These are phyloP conservation scores for Silurus meridionalis DNA, from an alignment of 2,113 vertebrate genomes.

Conservation along the genomic window DNA sequence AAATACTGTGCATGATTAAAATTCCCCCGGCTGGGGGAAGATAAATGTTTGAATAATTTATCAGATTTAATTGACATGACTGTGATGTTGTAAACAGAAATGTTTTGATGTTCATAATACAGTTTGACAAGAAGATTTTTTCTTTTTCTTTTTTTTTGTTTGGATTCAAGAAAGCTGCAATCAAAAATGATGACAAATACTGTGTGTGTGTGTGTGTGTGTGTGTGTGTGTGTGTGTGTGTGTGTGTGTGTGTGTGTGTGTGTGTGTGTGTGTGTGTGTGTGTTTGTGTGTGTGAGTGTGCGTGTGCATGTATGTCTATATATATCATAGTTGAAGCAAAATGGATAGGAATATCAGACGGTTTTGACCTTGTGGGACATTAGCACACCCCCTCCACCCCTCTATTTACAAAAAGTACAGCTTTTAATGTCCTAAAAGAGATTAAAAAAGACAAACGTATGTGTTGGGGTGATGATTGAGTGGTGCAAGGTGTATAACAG, in stretches of 20 bases:
- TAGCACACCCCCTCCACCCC: neutral
- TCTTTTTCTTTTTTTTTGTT: conserved; percentile 69
- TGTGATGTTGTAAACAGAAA: conserved; percentile 86
- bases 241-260: neutral
- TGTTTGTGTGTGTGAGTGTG: neutral
- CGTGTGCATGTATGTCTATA: conserved; percentile 11
- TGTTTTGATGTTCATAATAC: conserved; percentile 86
- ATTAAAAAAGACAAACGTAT: neutral
- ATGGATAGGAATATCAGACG: neutral
- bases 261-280: neutral
- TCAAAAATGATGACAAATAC: neutral
- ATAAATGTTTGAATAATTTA: conserved; percentile 93
- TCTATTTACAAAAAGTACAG: neutral
- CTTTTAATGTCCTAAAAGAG: neutral
- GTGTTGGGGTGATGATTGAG: neutral
- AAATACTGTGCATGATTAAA: conserved; percentile 96
- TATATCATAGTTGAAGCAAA: neutral
- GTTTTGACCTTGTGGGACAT: neutral
- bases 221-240: too few species aligned
- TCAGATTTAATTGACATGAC: conserved; percentile 86
- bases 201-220: conserved; percentile 3
- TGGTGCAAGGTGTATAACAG: neutral
- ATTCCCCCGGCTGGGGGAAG: conserved; percentile 83
- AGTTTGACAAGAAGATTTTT: conserved; percentile 71
- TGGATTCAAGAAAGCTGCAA: conserved; percentile 66